A percentile compares a stretch with the other conserved stretches of the same genome.
These are phyloP conservation scores for Cydia splendana DNA, from an alignment of 1,140 invertebrate species.

Conservation along the genomic window DNA sequence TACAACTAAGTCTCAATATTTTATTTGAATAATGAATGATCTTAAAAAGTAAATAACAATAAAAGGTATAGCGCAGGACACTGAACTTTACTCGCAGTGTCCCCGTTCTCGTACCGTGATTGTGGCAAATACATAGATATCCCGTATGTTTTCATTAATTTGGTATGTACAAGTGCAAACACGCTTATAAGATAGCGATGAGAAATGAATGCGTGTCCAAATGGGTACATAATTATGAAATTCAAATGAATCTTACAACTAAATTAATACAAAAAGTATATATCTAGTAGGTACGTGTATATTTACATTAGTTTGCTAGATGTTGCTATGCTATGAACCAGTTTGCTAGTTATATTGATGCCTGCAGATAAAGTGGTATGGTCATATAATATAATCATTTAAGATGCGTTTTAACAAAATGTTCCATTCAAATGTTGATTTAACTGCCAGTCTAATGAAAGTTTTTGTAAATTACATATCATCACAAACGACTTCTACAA, in stretches of 20 bases:
- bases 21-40: constrained; percentile 46
- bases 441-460: background rate
- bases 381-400: background rate
- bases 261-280: constrained; percentile 53
- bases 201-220: constrained; percentile 36
- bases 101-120: background rate
- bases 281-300: constrained; percentile 32
- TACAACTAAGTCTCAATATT: constrained; percentile 36
- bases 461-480: background rate
- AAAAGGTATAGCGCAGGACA: constrained; percentile 48
- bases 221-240: constrained; percentile 35
- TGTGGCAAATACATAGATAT: background rate
- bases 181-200: background rate
- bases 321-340: constrained; percentile 19
- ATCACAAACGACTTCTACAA: background rate
- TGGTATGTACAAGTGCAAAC: constrained; percentile 5
- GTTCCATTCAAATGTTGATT: background rate
- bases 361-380: background rate
- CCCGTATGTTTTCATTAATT: background rate
- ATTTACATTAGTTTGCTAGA: constrained; percentile 31
- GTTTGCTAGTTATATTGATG: constrained; percentile 5
- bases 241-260: constrained; percentile 47
- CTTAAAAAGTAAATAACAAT: constrained; percentile 69
- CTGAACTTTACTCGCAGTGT: constrained; percentile 3
- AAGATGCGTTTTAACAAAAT: background rate